Base-by-base conservation (phyloP, 1,140 invertebrate genomes). In the Drosophila kohkoa region DNA sequence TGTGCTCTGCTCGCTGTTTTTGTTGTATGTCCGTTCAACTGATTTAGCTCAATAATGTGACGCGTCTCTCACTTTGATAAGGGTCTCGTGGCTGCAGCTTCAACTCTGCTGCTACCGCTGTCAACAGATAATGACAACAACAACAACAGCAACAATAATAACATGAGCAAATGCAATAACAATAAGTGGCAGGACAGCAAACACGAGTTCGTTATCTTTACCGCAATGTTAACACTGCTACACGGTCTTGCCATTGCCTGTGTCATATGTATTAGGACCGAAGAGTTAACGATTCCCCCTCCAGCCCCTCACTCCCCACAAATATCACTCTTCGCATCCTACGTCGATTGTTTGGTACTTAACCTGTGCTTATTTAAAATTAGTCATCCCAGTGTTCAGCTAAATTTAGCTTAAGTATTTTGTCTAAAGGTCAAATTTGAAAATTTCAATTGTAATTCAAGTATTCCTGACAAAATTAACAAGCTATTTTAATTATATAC, bases 11-110 rank as follows among this genome's bases (percentile, higher is more conserved):
- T 68, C 49, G 16, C 35, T 59, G 32, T 59, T 58, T 55, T 28
- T 58, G 13, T 28, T 58, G 11, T 38, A 46, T 16, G 32, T 25
- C 48, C 43, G 57, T 16, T 46, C 46, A 60, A 67, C 71, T 68
- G 71, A 74, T 70, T 75, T 70, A 35, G 58, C 51, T 64, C 67
- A 64, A 75, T 70, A 75, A 70, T 70, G 72, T 43, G 66, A 75
- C 58, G 67, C 66, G 66, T 70, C 66, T 55, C 66, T 63, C 58
- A 45, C 13, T 49, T 75, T 75, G 72, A 75, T 41, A 49, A 70
- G 72, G 72, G 72, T 75, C 66, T 54, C 28, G 4, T 25, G 2
- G 43, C 52, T 48, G 11, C 41, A 48, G 30, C 30, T 32, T 35
- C 58, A 51, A n/a, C 48, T 20, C 51, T 10, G 32, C 32, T 54